These are phyloP conservation scores for Tenthredo notha DNA, from an alignment of 2,888 invertebrate species.

Conservation along the genomic window DNA sequence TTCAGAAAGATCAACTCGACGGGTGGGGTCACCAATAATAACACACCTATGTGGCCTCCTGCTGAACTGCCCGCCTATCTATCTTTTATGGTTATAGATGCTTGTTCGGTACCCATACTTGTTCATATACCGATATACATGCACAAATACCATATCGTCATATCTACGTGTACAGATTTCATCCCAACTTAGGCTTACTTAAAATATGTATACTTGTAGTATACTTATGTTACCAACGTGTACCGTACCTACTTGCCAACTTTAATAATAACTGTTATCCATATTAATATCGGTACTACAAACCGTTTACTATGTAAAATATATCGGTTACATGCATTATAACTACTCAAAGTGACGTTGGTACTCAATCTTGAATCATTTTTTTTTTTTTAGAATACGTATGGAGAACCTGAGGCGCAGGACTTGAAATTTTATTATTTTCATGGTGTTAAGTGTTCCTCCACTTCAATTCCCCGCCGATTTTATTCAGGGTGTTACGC, in stretches of 20 bases:
- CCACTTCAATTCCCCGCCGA: no score
- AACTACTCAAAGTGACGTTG: not conserved
- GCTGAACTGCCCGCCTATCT: constrained; percentile 60
- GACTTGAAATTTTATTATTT: no score
- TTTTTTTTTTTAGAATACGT: not conserved
- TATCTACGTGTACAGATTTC: not conserved
- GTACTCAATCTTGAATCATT: not conserved
- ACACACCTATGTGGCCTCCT: constrained; percentile 66
- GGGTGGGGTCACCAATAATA: constrained; percentile 69
- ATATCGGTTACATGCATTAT: not conserved
- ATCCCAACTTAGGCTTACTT: not conserved
- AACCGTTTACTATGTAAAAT: constrained; percentile 26
- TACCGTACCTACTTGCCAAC: not conserved
- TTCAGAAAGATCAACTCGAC: constrained; percentile 72
- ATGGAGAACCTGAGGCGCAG: not conserved
- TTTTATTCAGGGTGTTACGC: no score
- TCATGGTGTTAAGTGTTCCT: no score
- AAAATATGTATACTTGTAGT: not conserved
- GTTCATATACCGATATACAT: not conserved
- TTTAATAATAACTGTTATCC: constrained; percentile 32
- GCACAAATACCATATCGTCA: not conserved
- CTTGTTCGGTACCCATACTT: constrained; percentile 14
- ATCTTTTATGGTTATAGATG: constrained; percentile 49
- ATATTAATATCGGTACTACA: constrained; percentile 21
- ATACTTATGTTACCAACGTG: not conserved